phyloP scores from a whole-genome alignment of 2,113 vertebrate species.

The Ictalurus punctatus region DNA sequence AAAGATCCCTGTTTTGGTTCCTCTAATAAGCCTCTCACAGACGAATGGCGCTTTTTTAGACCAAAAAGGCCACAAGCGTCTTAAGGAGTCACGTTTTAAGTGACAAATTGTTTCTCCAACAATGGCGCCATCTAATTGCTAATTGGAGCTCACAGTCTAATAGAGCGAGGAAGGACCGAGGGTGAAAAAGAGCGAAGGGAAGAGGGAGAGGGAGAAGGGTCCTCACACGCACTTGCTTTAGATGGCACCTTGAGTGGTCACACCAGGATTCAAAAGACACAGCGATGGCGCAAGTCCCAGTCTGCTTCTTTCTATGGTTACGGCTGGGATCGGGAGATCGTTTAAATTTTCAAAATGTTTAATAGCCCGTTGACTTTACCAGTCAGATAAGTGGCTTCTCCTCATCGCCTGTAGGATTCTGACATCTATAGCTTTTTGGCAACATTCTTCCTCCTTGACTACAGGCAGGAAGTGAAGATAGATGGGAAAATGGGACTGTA shows the following conservation, averaged over 20 bases:
- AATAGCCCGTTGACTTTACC: slow-evolving; percentile 1
- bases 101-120: slow-evolving; percentile 53
- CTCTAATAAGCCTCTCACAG: slow-evolving; percentile 49
- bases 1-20: slow-evolving; percentile 41
- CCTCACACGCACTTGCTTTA: slow-evolving; percentile 54
- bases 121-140: slow-evolving; percentile 56
- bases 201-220: slow-evolving; percentile 43
- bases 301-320: slow-evolving; percentile 14
- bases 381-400: neutral
- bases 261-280: slow-evolving; percentile 52
- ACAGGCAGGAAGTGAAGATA: neutral
- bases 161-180: slow-evolving; percentile 44
- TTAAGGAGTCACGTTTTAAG: slow-evolving; percentile 53
- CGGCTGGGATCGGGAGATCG: neutral
- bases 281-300: slow-evolving; percentile 36
- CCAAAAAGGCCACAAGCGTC: slow-evolving; percentile 44
- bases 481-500: neutral
- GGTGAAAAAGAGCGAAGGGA: slow-evolving; percentile 43
- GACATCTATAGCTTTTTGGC: neutral
- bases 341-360: slow-evolving; percentile 58
- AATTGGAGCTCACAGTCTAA: slow-evolving; percentile 61
- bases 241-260: slow-evolving; percentile 56
- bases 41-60: slow-evolving; percentile 44
- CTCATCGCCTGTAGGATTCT: neutral
- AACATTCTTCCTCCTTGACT: neutral